phyloP scores from a whole-genome alignment of 2,888 invertebrate species.

The Seladonia tumulorum region DNA sequence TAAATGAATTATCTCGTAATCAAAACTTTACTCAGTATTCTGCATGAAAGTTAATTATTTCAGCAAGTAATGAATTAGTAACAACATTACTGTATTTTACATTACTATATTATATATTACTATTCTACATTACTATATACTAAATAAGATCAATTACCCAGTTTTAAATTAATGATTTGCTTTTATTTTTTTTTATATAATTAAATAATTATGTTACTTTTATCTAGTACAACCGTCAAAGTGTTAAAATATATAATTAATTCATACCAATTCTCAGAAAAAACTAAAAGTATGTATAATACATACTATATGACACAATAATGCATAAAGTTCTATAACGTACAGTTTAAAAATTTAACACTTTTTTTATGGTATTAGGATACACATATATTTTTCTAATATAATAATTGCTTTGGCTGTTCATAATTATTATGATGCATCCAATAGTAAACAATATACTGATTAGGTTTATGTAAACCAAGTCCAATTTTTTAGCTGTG shows the following conservation, averaged over 20 bases:
- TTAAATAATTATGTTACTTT: not conserved
- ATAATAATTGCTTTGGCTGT: not conserved
- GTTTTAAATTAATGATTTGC: not conserved
- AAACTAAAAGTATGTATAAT: not conserved
- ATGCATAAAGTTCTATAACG: not conserved
- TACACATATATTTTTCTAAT: not conserved
- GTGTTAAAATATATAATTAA: not conserved
- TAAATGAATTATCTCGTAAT: slow-evolving; percentile 46
- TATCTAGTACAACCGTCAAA: not conserved
- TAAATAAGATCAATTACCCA: not conserved
- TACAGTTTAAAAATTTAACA: not conserved
- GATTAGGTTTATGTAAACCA: too few species aligned
- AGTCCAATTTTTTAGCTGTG: too few species aligned
- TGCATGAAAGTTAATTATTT: slow-evolving; percentile 25
- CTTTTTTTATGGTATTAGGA: not conserved
- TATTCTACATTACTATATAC: too few species aligned
- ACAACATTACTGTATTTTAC: too few species aligned
- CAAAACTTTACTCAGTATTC: slow-evolving; percentile 28
- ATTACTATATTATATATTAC: too few species aligned
- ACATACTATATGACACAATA: not conserved
- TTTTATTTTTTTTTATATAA: not conserved
- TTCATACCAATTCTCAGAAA: not conserved
- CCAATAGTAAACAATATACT: too few species aligned
- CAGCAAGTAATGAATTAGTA: slow-evolving; percentile 1
- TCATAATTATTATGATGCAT: not conserved